Evolutionary conservation across 2,797 vertebrate genomes (phyloP), one percentile per base, ranked within the genome.

Genomic region (Echiichthys vipera): DNA sequence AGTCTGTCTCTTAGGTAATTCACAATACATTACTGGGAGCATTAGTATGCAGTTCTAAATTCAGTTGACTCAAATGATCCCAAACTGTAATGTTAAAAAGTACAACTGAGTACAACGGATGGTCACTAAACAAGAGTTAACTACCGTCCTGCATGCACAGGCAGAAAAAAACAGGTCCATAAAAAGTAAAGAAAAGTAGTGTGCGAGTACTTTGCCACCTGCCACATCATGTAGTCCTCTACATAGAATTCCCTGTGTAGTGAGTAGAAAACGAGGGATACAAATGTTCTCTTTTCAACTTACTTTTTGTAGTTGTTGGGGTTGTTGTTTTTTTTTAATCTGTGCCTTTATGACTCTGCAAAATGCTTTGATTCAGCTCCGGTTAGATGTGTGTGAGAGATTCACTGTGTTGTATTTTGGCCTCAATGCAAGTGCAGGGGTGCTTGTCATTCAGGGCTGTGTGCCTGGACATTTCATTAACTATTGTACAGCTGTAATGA

Each of bases 401-500:
- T 17, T 49, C 61, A 29, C 22, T 53, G 54, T 36, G 54, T n/a
- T n/a, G 50, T 36, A 9, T 62, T 65, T 30, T 65, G 46, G 65
- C 63, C 10, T 65, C 63, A 18, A 37, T 43, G 64, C 53, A 70
- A 58, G 80, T 55, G 71, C 72, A 67, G 43, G 7, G 39, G 22
- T 46, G 77, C 70, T 83, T 61, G 58, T 83, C 79, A 75, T 79
- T 71, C 81, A 42, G 46, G n/a, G 39, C 71, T 32, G 57, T 7
- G 39, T 7, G 53, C 72, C 76, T 59, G 59, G 56, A 70, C 45
- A 25, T 87, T 78, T 81, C 65, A 87, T 84, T 59, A 71, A 76
- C 74, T 71, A 43, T 69, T 86, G 80, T 69, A 30, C 40, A 25
- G 40, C 62, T 84, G 71, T 74, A 74, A 87, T 84, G 80, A 74